phyloP scores from a whole-genome alignment of 2,888 invertebrate genomes.

The Acanthococcus lagerstroemiae region DNA sequence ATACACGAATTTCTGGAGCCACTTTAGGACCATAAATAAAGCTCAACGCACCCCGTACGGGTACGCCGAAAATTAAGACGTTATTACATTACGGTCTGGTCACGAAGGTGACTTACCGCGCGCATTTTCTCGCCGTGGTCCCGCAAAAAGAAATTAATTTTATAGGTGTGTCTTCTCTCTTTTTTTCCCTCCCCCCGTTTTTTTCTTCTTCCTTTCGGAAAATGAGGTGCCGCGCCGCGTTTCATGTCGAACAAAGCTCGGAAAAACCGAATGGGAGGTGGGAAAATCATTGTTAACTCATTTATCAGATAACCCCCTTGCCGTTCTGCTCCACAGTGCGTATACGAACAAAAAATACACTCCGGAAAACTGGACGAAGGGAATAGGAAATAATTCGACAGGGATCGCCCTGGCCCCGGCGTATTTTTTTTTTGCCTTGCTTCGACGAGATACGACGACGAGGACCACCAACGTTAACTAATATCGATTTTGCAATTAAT shows the following conservation, averaged over 20 bases:
- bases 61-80: too few relatives aligned
- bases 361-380: conserved; percentile 1
- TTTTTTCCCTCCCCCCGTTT: not conserved
- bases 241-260: not conserved
- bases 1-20: too few relatives aligned
- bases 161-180: not conserved
- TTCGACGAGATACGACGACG: not conserved
- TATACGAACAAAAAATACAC: not conserved
- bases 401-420: conserved; percentile 14
- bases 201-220: not conserved
- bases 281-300: conserved; percentile 25
- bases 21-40: too few relatives aligned
- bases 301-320: conserved; percentile 10
- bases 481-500: conserved; percentile 41
- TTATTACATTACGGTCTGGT: too few relatives aligned
- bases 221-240: not conserved
- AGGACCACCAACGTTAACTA: conserved; percentile 22
- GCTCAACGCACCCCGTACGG: too few relatives aligned
- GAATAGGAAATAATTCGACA: conserved; percentile 14
- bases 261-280: conserved; percentile 19
- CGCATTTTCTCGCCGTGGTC: not conserved
- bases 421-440: conserved; percentile 7
- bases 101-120: too few relatives aligned
- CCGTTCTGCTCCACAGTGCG: not conserved
- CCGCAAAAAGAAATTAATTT: not conserved